Percentiles rank a stretch among this genome's conserved stretches.
Evolutionary conservation across 1,140 invertebrate species (phyloP).

Genomic region (Coelopa frigida): DNA sequence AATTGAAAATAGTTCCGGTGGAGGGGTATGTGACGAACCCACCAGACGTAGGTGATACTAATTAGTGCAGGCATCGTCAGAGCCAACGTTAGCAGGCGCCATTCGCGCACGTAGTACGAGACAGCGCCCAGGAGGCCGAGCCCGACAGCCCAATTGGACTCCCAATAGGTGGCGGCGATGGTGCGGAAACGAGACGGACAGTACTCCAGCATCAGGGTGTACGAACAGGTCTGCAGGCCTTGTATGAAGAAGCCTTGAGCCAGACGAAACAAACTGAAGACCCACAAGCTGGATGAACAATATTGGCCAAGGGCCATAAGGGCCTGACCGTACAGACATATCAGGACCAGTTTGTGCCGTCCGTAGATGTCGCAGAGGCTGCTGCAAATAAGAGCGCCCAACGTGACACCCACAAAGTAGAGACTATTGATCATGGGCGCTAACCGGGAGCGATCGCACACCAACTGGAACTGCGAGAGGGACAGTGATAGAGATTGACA

Average conservation of each 20-base stretch:
- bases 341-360: constrained; percentile 1
- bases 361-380: constrained; percentile 2
- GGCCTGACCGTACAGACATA: constrained; percentile 4
- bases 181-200: constrained; percentile 8
- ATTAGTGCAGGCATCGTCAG: not conserved
- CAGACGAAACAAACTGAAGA: not conserved
- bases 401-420: too few species aligned
- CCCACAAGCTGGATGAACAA: not conserved
- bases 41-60: constrained; percentile 6
- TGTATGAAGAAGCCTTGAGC: constrained; percentile 10
- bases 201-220: constrained; percentile 6
- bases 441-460: too few species aligned
- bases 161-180: not conserved
- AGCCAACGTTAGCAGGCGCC: constrained; percentile 4
- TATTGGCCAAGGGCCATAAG: not conserved
- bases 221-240: constrained; percentile 7
- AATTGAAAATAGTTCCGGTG: not conserved
- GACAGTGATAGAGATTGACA: too few species aligned
- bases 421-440: too few species aligned
- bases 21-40: not conserved
- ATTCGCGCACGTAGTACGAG: constrained; percentile 8
- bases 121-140: constrained; percentile 1
- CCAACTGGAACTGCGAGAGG: too few species aligned
- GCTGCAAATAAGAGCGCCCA: too few species aligned
- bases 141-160: constrained; percentile 8